phyloP scores from a whole-genome alignment of 2,113 vertebrate species.

The Sorex fumeus region DNA sequence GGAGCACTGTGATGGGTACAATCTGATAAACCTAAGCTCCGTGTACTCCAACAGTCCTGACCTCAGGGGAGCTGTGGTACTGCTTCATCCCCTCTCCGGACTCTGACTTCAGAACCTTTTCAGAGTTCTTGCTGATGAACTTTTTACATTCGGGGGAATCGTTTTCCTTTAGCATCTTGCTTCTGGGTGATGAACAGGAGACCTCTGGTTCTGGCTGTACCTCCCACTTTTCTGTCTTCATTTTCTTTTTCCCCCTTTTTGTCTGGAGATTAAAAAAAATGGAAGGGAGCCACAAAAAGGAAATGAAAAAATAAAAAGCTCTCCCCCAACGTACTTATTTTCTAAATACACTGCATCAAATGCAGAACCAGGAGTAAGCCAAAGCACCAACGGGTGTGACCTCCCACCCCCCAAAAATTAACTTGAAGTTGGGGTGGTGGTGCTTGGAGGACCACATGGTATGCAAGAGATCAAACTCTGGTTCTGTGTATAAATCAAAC shows the following conservation, averaged over 20 bases:
- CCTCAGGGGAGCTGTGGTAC: slow-evolving; percentile 8
- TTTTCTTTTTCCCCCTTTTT: slow-evolving; percentile 81
- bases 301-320: slow-evolving; percentile 13
- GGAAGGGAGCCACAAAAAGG: neutral
- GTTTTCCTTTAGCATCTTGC: slow-evolving; percentile 92
- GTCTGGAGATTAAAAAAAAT: slow-evolving; percentile 55
- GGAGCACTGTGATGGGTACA: too few relatives aligned
- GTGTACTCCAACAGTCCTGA: too few relatives aligned
- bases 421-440: too few relatives aligned
- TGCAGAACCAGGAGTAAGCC: too few relatives aligned
- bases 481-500: too few relatives aligned
- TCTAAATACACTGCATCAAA: neutral
- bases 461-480: too few relatives aligned
- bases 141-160: slow-evolving; percentile 90
- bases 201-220: neutral
- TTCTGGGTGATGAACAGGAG: slow-evolving; percentile 12
- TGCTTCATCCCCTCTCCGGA: neutral
- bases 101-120: slow-evolving; percentile 63
- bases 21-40: too few relatives aligned
- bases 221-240: neutral
- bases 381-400: too few relatives aligned
- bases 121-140: slow-evolving; percentile 79
- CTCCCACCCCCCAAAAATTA: too few relatives aligned
- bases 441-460: too few relatives aligned
- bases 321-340: neutral